Conservation (phyloP, 2,888 invertebrate species). For the Spatulosminthurus flaviceps region DNA sequence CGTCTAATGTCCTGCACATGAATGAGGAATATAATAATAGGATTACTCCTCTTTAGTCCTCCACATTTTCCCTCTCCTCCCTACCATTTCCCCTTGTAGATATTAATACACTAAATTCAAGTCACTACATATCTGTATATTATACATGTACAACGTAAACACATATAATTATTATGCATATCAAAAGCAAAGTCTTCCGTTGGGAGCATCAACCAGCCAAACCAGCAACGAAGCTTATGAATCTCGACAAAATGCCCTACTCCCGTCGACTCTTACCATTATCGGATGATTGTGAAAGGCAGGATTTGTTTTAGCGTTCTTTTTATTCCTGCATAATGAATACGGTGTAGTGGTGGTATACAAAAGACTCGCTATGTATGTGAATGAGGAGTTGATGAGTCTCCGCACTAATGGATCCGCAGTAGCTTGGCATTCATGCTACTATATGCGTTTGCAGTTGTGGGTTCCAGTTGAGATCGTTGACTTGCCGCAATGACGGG, state of each 20-base stretch:
- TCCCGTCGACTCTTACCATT: background rate
- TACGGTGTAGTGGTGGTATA: background rate
- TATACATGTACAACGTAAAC: too few species aligned
- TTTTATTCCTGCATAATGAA: slow-evolving; percentile 13
- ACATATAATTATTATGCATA: too few species aligned
- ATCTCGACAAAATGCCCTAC: background rate
- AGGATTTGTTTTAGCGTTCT: background rate
- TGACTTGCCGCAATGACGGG: slow-evolving; percentile 14
- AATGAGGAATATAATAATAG: background rate
- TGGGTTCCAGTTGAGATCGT: slow-evolving; percentile 8
- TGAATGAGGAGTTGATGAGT: background rate
- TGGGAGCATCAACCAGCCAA: background rate
- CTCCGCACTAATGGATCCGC: background rate
- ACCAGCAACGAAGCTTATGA: background rate
- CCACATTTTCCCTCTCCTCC: background rate
- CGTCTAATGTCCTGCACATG: too few species aligned
- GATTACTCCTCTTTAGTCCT: slow-evolving; percentile 39
- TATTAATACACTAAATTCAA: background rate
- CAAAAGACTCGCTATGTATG: background rate
- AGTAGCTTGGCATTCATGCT: background rate
- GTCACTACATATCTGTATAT: background rate
- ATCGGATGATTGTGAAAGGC: background rate
- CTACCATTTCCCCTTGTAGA: background rate
- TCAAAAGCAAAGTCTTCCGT: background rate
- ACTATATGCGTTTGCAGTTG: background rate